Percentiles rank a stretch among this genome's conserved stretches.
phyloP scores from a whole-genome alignment of 2,888 invertebrate species.

The Drosophila ezoana region DNA sequence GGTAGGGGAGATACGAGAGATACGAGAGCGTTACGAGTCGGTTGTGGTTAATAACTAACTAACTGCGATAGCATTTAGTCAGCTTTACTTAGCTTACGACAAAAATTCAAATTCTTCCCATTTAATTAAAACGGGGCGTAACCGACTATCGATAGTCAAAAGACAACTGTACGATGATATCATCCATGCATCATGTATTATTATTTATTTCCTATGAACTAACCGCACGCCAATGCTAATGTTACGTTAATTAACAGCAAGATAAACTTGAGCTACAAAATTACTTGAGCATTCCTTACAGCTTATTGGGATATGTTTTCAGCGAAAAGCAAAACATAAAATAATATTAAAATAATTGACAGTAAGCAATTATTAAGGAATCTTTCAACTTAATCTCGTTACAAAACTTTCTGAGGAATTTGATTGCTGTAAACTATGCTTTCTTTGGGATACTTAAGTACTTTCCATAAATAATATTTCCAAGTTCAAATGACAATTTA shows the following conservation, averaged over 20 bases:
- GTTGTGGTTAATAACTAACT: constrained; percentile 14
- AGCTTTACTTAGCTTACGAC: constrained; percentile 16
- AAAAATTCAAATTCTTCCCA: constrained; percentile 20
- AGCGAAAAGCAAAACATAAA: no score
- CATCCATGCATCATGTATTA: constrained; percentile 22
- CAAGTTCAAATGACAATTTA: constrained; percentile 35
- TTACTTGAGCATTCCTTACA: neutral
- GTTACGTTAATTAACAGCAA: constrained; percentile 11
- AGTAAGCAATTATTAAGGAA: no score
- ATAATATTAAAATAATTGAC: no score
- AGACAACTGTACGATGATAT: constrained; percentile 33
- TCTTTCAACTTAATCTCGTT: no score
- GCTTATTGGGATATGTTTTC: no score
- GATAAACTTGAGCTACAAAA: neutral
- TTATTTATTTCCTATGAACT: constrained; percentile 25
- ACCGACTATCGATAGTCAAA: neutral
- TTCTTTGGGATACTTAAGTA: neutral
- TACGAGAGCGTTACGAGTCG: neutral
- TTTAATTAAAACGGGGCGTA: constrained; percentile 17
- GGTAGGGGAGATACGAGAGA: constrained; percentile 4
- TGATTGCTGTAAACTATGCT: neutral
- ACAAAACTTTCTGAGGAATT: neutral
- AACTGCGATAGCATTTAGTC: constrained; percentile 17
- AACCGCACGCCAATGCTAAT: constrained; percentile 43
- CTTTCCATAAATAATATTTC: constrained; percentile 7